phyloP scores from a whole-genome alignment of 2,113 vertebrate species.

The Ginglymostoma cirratum region DNA sequence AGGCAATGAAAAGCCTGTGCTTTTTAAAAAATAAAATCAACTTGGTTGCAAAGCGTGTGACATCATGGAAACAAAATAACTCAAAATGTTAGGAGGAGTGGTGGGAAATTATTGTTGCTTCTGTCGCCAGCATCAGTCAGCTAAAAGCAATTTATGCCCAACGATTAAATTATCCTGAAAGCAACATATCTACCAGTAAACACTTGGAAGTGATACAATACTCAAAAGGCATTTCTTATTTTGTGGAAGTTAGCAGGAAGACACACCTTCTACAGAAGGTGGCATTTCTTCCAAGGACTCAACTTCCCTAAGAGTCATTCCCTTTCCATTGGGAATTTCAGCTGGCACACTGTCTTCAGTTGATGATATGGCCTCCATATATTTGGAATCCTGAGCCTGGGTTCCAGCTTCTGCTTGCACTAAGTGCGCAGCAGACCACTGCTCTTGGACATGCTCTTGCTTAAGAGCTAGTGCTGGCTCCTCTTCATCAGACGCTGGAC shows the following conservation, averaged over 20 bases:
- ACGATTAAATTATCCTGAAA: conserved; percentile 44
- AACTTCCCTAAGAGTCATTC: conserved; percentile 60
- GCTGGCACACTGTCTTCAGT: conserved; percentile 59
- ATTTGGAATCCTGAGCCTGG: conserved; percentile 60
- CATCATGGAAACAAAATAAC: conserved; percentile 56
- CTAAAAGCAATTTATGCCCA: conserved; percentile 27
- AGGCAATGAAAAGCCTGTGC: conserved; percentile 61
- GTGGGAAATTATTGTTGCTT: conserved; percentile 57
- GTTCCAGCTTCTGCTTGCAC: conserved; percentile 62
- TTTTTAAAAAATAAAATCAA: conserved; percentile 47
- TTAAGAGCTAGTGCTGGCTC: conserved; percentile 69
- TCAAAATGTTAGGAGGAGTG: conserved; percentile 48
- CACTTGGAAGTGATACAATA: not conserved
- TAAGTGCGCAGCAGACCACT: conserved; percentile 61
- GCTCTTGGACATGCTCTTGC: conserved; percentile 67
- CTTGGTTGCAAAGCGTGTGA: conserved; percentile 65
- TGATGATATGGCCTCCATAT: conserved; percentile 55
- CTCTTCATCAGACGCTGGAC: conserved; percentile 67
- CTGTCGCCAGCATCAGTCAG: conserved; percentile 47
- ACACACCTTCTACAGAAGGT: conserved; percentile 81
- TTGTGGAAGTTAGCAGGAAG: conserved; percentile 74
- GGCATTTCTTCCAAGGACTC: conserved; percentile 51
- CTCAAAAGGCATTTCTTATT: conserved; percentile 20
- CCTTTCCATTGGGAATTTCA: conserved; percentile 63
- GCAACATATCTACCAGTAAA: conserved; percentile 43